Base-by-base conservation (phyloP, 2,888 invertebrate species). In the Euclidia mi region DNA sequence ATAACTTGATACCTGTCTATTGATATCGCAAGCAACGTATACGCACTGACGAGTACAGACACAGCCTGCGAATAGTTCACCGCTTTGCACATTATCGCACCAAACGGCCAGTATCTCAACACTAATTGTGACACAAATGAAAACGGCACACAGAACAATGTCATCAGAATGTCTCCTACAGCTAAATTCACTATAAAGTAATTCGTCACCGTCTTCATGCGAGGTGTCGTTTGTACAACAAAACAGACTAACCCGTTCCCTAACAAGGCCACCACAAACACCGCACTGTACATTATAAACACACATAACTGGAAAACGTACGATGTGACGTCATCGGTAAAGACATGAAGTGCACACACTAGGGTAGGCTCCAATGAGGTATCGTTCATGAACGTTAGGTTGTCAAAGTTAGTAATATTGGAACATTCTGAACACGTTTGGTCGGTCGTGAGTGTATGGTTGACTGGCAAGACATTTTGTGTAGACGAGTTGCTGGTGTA, bases 131-230 rank as follows among this genome's bases (percentile, higher is more conserved):
- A 96, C 25, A 98, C 96, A 79, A 98, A 98, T 1, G 98, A 97
- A 81, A 98, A 98, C 1, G 98, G 98, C 64, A 99, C 97, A 88
- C 99, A 98, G 78, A 99, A 97, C 15, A 98, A 82, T 0, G 98
- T 97, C 96, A 98, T 98, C 50, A 98, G 91, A 58, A 99, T 96
- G 85, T 99, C 99, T 29, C 98, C 98, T 34, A 98, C 95, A 0
- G 98, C 98, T 66, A 99, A 92, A 87, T 98, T 98, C 82, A 97
- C 97, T 81, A 99, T 98, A 87, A 98, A 98, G 88, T 96, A 98
- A 88, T 99, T 99, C 32, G 98, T 98, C 2, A 98, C 98, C 0
- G 98, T 98, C 76, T 97, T 96, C 98, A 98, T 98, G 34, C 97
- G 95, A 0, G 97, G 97, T n/a, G 97, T 97, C 1, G 96, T 96